Conservation (phyloP, 2,113 vertebrate species). For the Myrmophylax atrothorax region DNA sequence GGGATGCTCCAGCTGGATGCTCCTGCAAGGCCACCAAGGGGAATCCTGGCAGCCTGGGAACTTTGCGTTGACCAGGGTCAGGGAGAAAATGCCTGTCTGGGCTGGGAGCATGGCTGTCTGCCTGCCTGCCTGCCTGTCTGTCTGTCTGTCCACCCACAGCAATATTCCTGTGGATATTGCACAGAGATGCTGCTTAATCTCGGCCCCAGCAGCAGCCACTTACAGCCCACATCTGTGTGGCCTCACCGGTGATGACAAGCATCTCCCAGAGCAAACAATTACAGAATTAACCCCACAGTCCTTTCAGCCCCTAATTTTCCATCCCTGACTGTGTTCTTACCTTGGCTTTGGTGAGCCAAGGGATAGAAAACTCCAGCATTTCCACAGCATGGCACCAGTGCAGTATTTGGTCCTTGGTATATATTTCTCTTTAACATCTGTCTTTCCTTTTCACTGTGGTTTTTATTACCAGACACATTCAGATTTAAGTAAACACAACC, state of each 20-base stretch:
- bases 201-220: not conserved
- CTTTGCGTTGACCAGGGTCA: rapidly evolving
- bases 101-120: not conserved
- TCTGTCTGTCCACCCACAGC: not conserved
- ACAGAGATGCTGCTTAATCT: not conserved
- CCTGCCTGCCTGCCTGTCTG: not conserved
- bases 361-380: not conserved
- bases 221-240: rapidly evolving
- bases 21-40: not conserved
- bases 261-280: not conserved
- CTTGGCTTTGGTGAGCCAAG: not conserved
- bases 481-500: not conserved
- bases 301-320: not conserved
- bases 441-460: not conserved
- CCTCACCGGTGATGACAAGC: not conserved
- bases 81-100: not conserved
- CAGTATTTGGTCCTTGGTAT: not conserved
- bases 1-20: not conserved
- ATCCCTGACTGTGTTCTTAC: not conserved
- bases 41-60: not conserved
- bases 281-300: not conserved
- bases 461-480: not conserved
- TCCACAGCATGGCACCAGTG: rapidly evolving
- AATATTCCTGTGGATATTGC: not conserved
- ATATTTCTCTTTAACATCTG: not conserved